Base-by-base conservation (phyloP, 2,113 vertebrate species). In the Paracanthobrama guichenoti region DNA sequence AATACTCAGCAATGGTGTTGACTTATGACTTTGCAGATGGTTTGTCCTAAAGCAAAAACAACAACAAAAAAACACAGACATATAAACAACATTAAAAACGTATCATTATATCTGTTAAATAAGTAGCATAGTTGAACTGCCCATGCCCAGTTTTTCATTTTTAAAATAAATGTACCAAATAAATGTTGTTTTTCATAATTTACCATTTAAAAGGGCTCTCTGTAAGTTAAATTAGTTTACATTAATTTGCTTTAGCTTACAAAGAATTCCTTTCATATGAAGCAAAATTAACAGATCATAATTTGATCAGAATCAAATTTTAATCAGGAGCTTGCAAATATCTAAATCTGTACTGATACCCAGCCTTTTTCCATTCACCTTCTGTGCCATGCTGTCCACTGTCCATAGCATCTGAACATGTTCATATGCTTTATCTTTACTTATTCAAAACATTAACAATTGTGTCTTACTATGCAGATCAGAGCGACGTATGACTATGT, bases 401-500 rank as follows among this genome's bases (percentile, higher is more conserved):
- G 64, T 60, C 59, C 77, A 48, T n/a, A 44, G 42, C 53, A 57
- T 60, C 79, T 79, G 44, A 77, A 16, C 82, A 85, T 77, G 79
- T 87, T 90, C 60, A 67, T 66, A 20, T 20, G 14, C 16, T 35
- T 35, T 20, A 3, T 35, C 31, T 69, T n/a, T 88, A 71, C 4
- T 5, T n/a, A n/a, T 90, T 88, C 55, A 60, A 31, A 66, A 9
- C 50, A 24, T 84, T 71, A 77, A 83, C 81, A 57, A 48, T 28
- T n/a, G 16, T 46, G 31, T 50, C 28, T 50, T 64, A 16, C 46
- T 46, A 81, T 28, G 71, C 64, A 53, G 64, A 71, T 78, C 73
- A 13, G 7, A n/a, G 28, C 44, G 26, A 69, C 60, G 22, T 10
- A 81, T 50, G 79, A 82, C 77, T 84, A 84, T 88, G 86, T 88